Evolutionary conservation across 2,888 invertebrate species (phyloP), one percentile per base, ranked within the genome.

Genomic region (Synergus umbraculus): DNA sequence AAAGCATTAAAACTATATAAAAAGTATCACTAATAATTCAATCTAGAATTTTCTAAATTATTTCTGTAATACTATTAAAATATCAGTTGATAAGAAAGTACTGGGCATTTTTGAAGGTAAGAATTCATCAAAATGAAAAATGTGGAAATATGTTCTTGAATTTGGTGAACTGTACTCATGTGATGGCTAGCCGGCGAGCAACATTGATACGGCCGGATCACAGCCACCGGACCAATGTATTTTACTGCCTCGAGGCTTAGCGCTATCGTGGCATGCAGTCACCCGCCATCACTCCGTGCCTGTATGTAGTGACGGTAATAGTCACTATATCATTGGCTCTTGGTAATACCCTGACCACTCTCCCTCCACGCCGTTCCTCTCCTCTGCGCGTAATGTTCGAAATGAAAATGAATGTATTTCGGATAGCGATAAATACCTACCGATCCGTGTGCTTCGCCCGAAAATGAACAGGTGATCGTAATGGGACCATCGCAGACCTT

Each of bases 311-410:
- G 92, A 92, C 92, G 91, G 91, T 92, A 92, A 92, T 92, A 92
- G 91, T 92, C 92, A 91, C 91, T 92, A 92, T 92, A 92, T 92
- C 92, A 92, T 92, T 91, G 92, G 92, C 92, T 92, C 91, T 90
- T 90, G 89, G 90, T 91, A 91, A 91, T 91, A 91, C 91, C 91
- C 91, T 90, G 88, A 88, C 86, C 80, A 79, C 85, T 81, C 83
- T 82, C 80, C 81, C 80, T 77, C 76, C 65, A 60, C 80, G 78
- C 79, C 77, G 81, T 41, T 58, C 64, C 77, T 60, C 78, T 66
- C 79, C 78, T 81, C 86, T 83, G 85, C 88, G 79, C 86, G 89
- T 91, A 91, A 91, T 91, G 91, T 90, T 90, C 90, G 90, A 90
- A 92, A 92, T 91, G 92, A 92, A 91, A 92, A 92, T 91, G 91